Evolutionary conservation across 1,140 invertebrate genomes (phyloP).

Genomic region (Nephotettix cincticeps): DNA sequence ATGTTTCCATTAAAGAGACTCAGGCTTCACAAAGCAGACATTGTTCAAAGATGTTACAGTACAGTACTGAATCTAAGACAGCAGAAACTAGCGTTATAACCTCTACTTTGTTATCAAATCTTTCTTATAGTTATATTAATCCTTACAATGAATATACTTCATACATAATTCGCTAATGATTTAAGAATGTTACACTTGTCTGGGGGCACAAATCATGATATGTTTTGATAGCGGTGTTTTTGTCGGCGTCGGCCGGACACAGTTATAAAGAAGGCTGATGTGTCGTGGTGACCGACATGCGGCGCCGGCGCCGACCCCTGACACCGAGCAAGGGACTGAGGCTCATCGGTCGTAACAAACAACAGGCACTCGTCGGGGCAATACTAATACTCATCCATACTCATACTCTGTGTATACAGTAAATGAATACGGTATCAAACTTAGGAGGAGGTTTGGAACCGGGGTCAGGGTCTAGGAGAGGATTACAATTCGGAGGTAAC

Average conservation of each 20-base stretch:
- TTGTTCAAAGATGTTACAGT: constrained; percentile 28
- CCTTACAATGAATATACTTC: constrained; percentile 29
- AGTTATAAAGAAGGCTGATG: constrained; percentile 32
- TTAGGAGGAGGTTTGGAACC: too few relatives aligned
- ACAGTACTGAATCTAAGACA: constrained; percentile 28
- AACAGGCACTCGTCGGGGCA: background rate
- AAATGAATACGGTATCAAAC: too few relatives aligned
- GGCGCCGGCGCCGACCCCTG: constrained; percentile 15
- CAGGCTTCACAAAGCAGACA: constrained; percentile 15
- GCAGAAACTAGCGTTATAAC: constrained; percentile 23
- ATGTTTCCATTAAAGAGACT: constrained; percentile 25
- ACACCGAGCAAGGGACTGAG: constrained; percentile 22
- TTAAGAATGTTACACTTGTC: constrained; percentile 40
- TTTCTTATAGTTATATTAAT: constrained; percentile 21
- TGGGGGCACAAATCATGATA: constrained; percentile 40
- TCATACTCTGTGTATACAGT: too few relatives aligned
- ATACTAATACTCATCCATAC: background rate
- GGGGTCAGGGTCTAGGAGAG: too few relatives aligned
- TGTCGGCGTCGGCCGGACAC: constrained; percentile 26
- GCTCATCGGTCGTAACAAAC: background rate
- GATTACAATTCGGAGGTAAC: background rate
- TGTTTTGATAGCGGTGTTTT: constrained; percentile 40
- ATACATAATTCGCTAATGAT: constrained; percentile 36
- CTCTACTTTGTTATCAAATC: constrained; percentile 30
- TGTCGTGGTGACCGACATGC: constrained; percentile 14